phyloP scores from a whole-genome alignment of 1,140 invertebrate species.

The Bicyclus anynana region DNA sequence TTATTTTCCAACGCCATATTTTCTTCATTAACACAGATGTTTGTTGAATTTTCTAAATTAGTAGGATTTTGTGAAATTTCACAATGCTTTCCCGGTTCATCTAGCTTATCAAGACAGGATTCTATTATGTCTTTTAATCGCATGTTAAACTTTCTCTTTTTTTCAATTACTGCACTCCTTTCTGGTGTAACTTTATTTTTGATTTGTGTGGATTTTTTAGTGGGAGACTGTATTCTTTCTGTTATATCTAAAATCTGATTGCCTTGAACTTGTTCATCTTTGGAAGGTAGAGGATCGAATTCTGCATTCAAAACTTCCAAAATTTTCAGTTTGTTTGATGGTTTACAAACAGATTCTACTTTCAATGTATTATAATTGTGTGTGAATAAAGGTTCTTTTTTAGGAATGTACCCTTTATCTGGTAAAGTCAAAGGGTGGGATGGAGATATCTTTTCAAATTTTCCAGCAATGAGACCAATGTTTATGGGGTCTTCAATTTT shows the following conservation, averaged over 20 bases:
- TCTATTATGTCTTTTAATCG: slow-evolving; percentile 57
- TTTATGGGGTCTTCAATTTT: slow-evolving; percentile 39
- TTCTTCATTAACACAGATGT: neutral
- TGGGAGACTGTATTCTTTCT: neutral
- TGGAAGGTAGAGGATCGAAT: neutral
- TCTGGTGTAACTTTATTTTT: slow-evolving; percentile 51
- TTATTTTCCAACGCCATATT: neutral
- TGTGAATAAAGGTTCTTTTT: slow-evolving; percentile 1
- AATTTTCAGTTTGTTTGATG: slow-evolving; percentile 11
- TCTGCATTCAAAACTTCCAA: slow-evolving; percentile 19
- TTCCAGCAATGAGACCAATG: slow-evolving; percentile 21
- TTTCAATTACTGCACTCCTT: slow-evolving; percentile 52
- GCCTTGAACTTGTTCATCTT: neutral
- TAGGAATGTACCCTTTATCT: neutral
- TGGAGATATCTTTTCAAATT: slow-evolving; percentile 44
- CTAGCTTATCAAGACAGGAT: slow-evolving; percentile 41
- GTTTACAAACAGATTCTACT: neutral
- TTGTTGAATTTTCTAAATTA: neutral
- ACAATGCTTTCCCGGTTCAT: slow-evolving; percentile 18
- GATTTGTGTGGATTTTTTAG: slow-evolving; percentile 19
- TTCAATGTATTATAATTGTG: neutral
- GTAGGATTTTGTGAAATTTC: slow-evolving; percentile 1
- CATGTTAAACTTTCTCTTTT: slow-evolving; percentile 66
- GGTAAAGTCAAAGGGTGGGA: slow-evolving; percentile 29
- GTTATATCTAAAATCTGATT: neutral